Percentiles rank a stretch among this genome's conserved stretches.
Conservation (phyloP, 2,888 invertebrate genomes). For the Hylaea fasciaria region DNA sequence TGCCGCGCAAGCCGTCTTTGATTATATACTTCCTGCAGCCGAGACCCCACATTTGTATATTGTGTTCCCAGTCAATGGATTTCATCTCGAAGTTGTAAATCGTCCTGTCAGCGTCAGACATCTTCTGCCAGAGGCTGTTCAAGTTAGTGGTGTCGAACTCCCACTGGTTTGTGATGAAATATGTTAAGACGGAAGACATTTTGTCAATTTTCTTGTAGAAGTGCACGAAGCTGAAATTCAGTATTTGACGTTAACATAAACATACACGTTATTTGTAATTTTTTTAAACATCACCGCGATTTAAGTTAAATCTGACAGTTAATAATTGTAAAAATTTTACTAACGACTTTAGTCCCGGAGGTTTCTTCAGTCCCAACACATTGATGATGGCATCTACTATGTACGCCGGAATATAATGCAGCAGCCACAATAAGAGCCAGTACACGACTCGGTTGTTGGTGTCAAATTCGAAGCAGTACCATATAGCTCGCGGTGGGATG, state of each 20-base stretch:
- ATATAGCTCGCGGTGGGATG: conserved; percentile 58
- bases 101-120: conserved; percentile 27
- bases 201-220: conserved; percentile 36
- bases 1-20: conserved; percentile 30
- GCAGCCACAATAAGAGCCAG: conserved; percentile 35
- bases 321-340: background rate
- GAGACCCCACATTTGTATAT: conserved; percentile 11
- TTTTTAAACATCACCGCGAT: no score
- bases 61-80: conserved; percentile 15
- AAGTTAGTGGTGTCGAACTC: conserved; percentile 29
- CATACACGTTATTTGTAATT: no score
- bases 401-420: conserved; percentile 52
- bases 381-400: conserved; percentile 7
- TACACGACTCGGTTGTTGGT: conserved; percentile 27
- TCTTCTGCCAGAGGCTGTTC: conserved; percentile 1
- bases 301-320: no score
- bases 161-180: conserved; percentile 32
- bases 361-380: conserved; percentile 8
- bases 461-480: conserved; percentile 73
- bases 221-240: conserved; percentile 29
- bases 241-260: no score
- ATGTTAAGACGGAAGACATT: conserved; percentile 4
- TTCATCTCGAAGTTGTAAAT: conserved; percentile 35
- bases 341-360: conserved; percentile 16
- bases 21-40: conserved; percentile 34